Evolutionary conservation across 2,113 vertebrate species (phyloP), one percentile per base, ranked within the genome.

Genomic region (Rhea americana): DNA sequence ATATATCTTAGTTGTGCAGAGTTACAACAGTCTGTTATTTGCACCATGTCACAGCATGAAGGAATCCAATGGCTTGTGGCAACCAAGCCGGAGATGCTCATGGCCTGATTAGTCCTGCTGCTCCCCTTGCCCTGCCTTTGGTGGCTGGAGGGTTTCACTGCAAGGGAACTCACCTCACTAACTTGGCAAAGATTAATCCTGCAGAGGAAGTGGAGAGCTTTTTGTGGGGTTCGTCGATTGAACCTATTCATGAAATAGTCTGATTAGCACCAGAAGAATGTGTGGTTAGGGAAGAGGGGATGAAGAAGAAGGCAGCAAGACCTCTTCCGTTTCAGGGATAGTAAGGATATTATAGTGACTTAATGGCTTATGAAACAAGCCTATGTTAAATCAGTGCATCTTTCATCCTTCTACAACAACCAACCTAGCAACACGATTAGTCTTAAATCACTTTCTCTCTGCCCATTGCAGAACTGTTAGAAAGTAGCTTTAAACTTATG

Each of bases 111-210:
- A 90, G 73, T 75, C 68, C 83, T 81, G 83, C 81, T 89, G 91
- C 89, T 91, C 93, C 93, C 89, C 91, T 87, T 82, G 87, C 94
- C 93, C 91, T 84, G 89, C 86, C 68, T 90, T 59, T 88, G 79
- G 82, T 77, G 72, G 82, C 59, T 0, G 6, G 88, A 80, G 0
- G 12, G 59, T 90, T 62, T 76, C 76, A 88, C 63, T 11, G 0
- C 24, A 3, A 94, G 75, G 90, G 75, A 80, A 90, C 51, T 91
- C 65, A 81, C 93, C 90, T 93, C 3, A 0, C 59, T 85, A 62
- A 8, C 62, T 12, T 62, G 85, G 67, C 82, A 87, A 93, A 86
- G 76, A 71, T 77, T 70, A 78, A 73, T 9, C 93, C 88, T 94
- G 94, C 76, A 93, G 92, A 62, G 93, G 91, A 88, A 94, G 79